Base-by-base conservation (phyloP, 1,140 invertebrate genomes). In the Drosophila burlai region DNA sequence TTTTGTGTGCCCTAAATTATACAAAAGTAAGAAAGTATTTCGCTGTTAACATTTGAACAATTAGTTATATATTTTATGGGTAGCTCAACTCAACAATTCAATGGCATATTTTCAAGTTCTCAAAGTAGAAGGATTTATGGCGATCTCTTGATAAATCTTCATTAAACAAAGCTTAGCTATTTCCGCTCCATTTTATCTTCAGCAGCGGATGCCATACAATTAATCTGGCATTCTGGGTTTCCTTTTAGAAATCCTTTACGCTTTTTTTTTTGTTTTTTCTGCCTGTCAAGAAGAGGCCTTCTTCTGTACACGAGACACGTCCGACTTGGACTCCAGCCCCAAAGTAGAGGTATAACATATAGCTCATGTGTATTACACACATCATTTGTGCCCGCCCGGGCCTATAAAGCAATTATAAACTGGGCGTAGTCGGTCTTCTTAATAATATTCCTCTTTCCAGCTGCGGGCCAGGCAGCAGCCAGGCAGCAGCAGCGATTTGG, bases 391-490 rank as follows among this genome's bases (percentile, higher is more conserved):
- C 61, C 81, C 59, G 71, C 38, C 73, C 50, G 61, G 67, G 83
- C 76, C 83, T 68, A 86, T 89, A 91, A 87, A 81, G 77, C 77
- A 91, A 89, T 91, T 89, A 91, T 91, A 90, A 90, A 82, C 79
- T 72, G 84, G 84, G 84, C 84, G 84, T 89, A 72, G 84, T 84
- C 69, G 29, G 15, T 57, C 65, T 36, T 49, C 59, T 49, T 57
- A 57, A 57, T 57, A 57, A 57, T 57, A 57, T 40, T 29, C 38
- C 63, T 38, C 50, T 42, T 40, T 31, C 46, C 42, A 47, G 29
- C 54, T 34, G 58, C 43, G 67, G 49, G 66, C 67, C 52, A 57
- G 36, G 72, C 29, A 52, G 72, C 50, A 2, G 66, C 67, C 52
- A 57, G 36, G 72, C 29, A 52, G 72, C 50, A 2, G 61, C 77